phyloP scores from a whole-genome alignment of 2,888 invertebrate genomes.

The Ctena decussata region DNA sequence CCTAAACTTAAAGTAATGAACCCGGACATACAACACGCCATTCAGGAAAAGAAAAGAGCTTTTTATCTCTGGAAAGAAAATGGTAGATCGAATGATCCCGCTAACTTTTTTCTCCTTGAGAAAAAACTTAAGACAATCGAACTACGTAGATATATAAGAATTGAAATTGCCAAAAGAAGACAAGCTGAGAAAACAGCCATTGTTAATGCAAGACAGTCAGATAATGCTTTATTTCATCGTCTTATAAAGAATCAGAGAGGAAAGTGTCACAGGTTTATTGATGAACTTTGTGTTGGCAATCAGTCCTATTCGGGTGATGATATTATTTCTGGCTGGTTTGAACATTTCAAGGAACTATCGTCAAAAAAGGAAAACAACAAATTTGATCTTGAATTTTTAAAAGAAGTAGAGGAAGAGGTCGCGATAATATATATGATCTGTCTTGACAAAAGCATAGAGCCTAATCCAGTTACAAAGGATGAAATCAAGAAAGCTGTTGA shows the following conservation, averaged over 20 bases:
- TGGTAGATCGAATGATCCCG: slow-evolving; percentile 6
- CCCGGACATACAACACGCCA: neutral
- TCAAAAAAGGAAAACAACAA: neutral
- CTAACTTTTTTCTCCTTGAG: neutral
- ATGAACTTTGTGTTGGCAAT: neutral
- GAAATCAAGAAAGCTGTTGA: neutral
- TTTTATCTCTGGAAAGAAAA: slow-evolving; percentile 12
- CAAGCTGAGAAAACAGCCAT: neutral
- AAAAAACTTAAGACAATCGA: too few species aligned
- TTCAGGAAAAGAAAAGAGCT: slow-evolving; percentile 6
- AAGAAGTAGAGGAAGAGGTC: neutral
- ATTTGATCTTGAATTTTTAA: neutral
- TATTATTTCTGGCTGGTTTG: neutral
- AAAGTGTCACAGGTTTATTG: neutral
- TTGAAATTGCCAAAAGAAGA: neutral
- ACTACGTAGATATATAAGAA: neutral
- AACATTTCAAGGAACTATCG: neutral
- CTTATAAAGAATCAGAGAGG: neutral
- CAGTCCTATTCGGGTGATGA: neutral
- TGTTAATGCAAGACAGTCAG: neutral
- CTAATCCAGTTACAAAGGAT: neutral
- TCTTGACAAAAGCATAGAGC: neutral
- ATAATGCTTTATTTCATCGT: neutral
- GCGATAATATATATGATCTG: slow-evolving; percentile 3
- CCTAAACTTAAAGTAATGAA: slow-evolving; percentile 12